Percentiles rank a stretch among this genome's conserved stretches.
Evolutionary conservation across 1,140 invertebrate species (phyloP).

Genomic region (Platyscapa corneri): DNA sequence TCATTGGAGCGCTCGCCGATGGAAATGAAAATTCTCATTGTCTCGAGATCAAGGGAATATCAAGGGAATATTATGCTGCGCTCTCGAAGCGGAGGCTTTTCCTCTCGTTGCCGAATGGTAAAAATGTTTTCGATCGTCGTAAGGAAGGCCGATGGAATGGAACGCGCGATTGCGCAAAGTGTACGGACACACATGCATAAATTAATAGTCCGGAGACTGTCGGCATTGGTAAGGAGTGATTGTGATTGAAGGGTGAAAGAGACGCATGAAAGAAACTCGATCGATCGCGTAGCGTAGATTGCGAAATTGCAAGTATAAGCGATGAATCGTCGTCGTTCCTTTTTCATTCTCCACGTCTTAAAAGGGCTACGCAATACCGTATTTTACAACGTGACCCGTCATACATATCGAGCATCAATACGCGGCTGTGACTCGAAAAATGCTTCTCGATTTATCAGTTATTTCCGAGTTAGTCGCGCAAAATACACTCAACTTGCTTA

Average conservation of each 20-base stretch:
- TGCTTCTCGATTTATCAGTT: too few species aligned
- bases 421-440: not conserved
- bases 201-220: not conserved
- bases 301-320: not conserved
- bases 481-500: not conserved
- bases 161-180: not conserved
- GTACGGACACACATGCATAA: not conserved
- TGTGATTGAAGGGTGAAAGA: conserved; percentile 14
- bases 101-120: not conserved
- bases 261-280: not conserved
- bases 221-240: not conserved
- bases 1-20: not conserved
- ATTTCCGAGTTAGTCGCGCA: too few species aligned
- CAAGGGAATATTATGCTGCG: not conserved
- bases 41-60: not conserved
- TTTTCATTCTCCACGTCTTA: not conserved
- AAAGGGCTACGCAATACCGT: not conserved
- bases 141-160: not conserved
- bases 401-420: not conserved
- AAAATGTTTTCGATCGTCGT: not conserved
- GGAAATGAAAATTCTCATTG: conserved; percentile 1
- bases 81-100: not conserved
- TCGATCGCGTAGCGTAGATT: not conserved
- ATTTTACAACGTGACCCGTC: not conserved
- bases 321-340: not conserved